Evolutionary conservation across 2,797 vertebrate species (phyloP).

Genomic region (Gymnothorax javanicus): DNA sequence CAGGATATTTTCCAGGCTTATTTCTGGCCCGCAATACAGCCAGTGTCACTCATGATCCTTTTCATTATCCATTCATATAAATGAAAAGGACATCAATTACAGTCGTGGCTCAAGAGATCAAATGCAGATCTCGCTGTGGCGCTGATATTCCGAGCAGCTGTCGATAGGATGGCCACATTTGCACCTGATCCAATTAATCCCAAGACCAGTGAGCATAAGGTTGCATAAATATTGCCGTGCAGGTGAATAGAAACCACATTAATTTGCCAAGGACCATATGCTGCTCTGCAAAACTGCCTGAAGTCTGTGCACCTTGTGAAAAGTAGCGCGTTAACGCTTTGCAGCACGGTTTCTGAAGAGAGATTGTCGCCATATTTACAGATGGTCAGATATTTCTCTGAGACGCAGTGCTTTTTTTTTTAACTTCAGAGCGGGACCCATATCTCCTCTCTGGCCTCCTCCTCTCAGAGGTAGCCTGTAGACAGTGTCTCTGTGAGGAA

Average conservation of each 20-base stretch:
- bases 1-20: background rate
- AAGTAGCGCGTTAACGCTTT: background rate
- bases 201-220: background rate
- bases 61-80: background rate
- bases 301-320: background rate
- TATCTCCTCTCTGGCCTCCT: background rate
- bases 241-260: background rate
- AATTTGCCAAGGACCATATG: background rate
- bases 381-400: background rate
- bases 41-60: background rate
- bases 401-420: background rate
- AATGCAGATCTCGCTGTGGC: background rate
- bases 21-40: background rate
- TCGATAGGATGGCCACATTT: background rate
- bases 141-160: background rate
- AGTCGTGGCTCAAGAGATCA: background rate
- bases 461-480: background rate
- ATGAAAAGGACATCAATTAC: background rate
- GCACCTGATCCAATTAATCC: background rate
- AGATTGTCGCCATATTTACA: background rate
- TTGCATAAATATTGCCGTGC: background rate
- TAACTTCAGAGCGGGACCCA: background rate
- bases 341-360: background rate
- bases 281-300: background rate
- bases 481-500: background rate